Evolutionary conservation across 2,113 vertebrate species (phyloP).

Genomic region (Xenus cinereus): DNA sequence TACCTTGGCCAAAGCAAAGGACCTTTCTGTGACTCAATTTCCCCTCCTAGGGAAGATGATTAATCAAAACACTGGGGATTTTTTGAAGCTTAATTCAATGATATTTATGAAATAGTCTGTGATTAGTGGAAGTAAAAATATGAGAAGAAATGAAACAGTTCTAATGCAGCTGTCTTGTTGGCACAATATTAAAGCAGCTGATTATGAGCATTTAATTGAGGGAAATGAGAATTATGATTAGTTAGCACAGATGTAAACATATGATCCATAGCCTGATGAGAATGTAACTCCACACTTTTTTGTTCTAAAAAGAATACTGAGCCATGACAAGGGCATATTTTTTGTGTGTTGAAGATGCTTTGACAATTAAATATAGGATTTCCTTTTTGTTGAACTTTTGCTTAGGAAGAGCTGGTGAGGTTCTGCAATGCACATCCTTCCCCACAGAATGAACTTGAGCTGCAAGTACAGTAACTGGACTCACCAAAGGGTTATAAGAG

Average conservation of each 20-base stretch:
- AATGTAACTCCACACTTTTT: background rate
- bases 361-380: background rate
- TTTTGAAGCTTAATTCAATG: background rate
- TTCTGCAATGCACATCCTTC: background rate
- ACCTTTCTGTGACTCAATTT: background rate
- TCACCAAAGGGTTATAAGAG: background rate
- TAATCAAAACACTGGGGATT: background rate
- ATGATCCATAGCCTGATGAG: background rate
- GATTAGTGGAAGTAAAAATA: background rate
- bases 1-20: background rate
- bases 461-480: background rate
- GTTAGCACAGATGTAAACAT: background rate
- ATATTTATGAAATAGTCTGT: background rate
- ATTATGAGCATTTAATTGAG: constrained; percentile 10
- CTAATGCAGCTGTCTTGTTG: constrained; percentile 5
- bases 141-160: background rate
- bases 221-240: constrained; percentile 5
- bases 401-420: background rate
- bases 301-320: background rate
- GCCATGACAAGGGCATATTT: background rate
- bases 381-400: background rate
- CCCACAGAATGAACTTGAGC: background rate
- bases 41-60: background rate
- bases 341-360: background rate
- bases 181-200: constrained; percentile 1